Conservation (phyloP, 2,113 vertebrate genomes). For the Sinosuthora webbiana region DNA sequence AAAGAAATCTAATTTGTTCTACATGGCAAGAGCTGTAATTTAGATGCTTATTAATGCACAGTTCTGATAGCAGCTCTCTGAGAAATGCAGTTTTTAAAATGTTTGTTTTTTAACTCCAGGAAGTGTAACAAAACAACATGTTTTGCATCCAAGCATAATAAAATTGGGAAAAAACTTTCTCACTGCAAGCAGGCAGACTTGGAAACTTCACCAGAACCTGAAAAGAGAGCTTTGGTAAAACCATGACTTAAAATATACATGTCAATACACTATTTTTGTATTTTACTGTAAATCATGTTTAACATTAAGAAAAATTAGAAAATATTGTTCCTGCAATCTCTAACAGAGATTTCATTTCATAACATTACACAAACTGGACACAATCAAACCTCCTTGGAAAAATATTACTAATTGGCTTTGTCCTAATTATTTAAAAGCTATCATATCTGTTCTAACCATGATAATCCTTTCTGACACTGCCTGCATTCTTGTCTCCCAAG, state of each 20-base stretch:
- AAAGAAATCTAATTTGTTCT: slow-evolving; percentile 79
- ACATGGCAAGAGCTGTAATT: slow-evolving; percentile 73
- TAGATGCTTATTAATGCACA: slow-evolving; percentile 72
- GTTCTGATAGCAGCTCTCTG: slow-evolving; percentile 45
- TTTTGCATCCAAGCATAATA: neutral
- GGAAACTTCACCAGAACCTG: neutral
- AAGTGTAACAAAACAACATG: slow-evolving; percentile 52
- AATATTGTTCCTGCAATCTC: neutral
- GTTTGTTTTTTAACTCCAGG: slow-evolving; percentile 59
- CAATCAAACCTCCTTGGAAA: neutral
- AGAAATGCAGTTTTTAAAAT: slow-evolving; percentile 64
- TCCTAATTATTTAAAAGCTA: neutral
- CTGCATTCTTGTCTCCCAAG: neutral
- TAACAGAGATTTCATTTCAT: neutral
- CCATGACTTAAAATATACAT: neutral
- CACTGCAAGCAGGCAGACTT: neutral
- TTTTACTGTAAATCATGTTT: neutral
- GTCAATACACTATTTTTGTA: neutral
- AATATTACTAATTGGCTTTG: neutral
- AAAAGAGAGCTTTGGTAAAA: neutral
- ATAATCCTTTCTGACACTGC: neutral
- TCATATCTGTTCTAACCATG: neutral
- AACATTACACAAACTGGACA: neutral
- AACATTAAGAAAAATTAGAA: neutral
- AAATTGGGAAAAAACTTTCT: neutral